phyloP scores from a whole-genome alignment of 2,797 vertebrate species.

The Anguilla pacifica region DNA sequence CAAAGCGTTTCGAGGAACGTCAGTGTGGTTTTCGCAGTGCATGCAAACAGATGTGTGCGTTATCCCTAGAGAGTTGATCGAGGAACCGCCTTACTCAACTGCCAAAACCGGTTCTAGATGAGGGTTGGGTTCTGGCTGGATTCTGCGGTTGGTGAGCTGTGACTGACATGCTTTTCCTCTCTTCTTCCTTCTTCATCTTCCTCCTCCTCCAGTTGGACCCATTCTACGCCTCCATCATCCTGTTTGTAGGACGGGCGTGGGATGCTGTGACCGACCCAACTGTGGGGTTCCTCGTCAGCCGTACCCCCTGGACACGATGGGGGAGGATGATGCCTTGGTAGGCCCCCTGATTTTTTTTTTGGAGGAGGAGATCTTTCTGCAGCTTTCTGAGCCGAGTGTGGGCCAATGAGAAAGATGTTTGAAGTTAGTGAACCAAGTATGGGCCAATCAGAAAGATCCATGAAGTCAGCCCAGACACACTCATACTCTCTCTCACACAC shows the following conservation, averaged over 20 bases:
- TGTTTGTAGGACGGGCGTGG: conserved; percentile 90
- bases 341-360: conserved; percentile 51
- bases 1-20: too few relatives aligned
- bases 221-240: conserved; percentile 87
- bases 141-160: neutral
- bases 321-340: conserved; percentile 96
- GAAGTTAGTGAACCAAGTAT: too few relatives aligned
- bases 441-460: too few relatives aligned
- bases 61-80: too few relatives aligned
- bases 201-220: conserved; percentile 76
- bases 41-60: too few relatives aligned
- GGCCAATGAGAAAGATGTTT: neutral
- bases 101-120: neutral
- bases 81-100: too few relatives aligned
- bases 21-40: too few relatives aligned
- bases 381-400: neutral
- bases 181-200: neutral
- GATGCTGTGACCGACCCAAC: conserved; percentile 91
- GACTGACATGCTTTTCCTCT: neutral
- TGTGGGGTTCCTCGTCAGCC: conserved; percentile 92
- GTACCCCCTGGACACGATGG: conserved; percentile 80
- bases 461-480: too few relatives aligned
- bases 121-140: neutral
- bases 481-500: too few relatives aligned
- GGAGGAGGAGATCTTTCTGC: neutral